Evolutionary conservation across 2,797 vertebrate species (phyloP), one percentile per base, ranked within the genome.

Genomic region (Chrosomus eos): DNA sequence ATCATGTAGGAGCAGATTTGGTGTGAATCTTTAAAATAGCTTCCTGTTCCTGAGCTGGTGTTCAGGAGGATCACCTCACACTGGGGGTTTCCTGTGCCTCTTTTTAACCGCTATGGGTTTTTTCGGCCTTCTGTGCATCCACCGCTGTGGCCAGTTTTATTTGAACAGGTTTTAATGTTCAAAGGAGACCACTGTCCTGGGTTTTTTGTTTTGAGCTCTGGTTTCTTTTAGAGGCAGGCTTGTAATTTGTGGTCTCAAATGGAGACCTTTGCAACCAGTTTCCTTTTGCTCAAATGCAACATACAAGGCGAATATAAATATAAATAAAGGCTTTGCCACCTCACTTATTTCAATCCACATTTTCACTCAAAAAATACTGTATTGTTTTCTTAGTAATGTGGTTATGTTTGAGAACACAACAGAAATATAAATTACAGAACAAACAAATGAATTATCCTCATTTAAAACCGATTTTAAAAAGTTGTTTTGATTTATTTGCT

Each of bases 221-320:
- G 88, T 90, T 88, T 89, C 78, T 86, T 36, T 58, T 51, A 85
- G 83, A 78, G 75, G 78, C 81, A 88, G 77, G 82, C 81, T 70
- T 88, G 88, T 88, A 89, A 92, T 91, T 91, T 91, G 90, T 86
- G 88, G 88, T 88, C 82, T 88, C 55, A 85, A 88, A 90, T 87
- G 72, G 73, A 87, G 86, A 66, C 78, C 67, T 87, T 85, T 84
- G 76, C 73, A 77, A 89, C 89, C 88, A 66, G 81, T 84, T 88
- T 86, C 76, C 81, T 88, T 87, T 87, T 80, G 62, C 73, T 81
- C 64, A 38, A 86, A 76, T 68, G 71, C 66, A 86, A 85, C 81
- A 73, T 82, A 67, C 83, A 88, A 76, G 31, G 75, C 71, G 79
- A 80, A 81, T 68, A 85, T 87, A 87, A 82, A 84, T 81, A 88